These are phyloP conservation scores for Pseudachorutes palmiensis DNA, from an alignment of 1,140 invertebrate species.

Conservation along the genomic window DNA sequence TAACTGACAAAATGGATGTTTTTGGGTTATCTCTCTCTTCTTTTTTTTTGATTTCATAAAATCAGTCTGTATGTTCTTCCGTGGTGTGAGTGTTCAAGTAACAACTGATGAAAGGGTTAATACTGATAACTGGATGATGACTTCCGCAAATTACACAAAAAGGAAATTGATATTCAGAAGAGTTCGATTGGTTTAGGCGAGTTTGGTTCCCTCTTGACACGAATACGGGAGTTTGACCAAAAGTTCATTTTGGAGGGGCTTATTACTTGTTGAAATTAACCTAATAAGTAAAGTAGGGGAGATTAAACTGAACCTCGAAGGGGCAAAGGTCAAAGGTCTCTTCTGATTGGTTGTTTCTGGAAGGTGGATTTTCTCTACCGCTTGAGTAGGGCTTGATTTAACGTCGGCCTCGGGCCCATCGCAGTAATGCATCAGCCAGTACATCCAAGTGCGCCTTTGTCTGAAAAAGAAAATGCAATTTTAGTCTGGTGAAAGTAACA, in stretches of 20 bases:
- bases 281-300: background rate
- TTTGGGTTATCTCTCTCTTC: no score
- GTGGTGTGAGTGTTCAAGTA: background rate
- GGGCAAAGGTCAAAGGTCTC: background rate
- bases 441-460: conserved; percentile 90
- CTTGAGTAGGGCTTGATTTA: background rate
- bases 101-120: no score
- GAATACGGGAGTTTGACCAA: no score
- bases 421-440: conserved; percentile 78
- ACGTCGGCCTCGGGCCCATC: conserved; percentile 76
- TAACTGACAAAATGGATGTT: background rate
- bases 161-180: background rate
- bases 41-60: background rate
- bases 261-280: no score
- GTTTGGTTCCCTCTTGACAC: background rate
- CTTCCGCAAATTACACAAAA: no score
- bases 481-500: background rate
- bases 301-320: background rate
- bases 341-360: no score
- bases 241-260: no score
- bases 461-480: conserved; percentile 54
- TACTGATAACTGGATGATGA: no score
- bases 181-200: background rate
- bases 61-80: background rate
- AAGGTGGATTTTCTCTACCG: background rate